phyloP scores from a whole-genome alignment of 2,888 invertebrate genomes.

The Agrotis ipsilon region DNA sequence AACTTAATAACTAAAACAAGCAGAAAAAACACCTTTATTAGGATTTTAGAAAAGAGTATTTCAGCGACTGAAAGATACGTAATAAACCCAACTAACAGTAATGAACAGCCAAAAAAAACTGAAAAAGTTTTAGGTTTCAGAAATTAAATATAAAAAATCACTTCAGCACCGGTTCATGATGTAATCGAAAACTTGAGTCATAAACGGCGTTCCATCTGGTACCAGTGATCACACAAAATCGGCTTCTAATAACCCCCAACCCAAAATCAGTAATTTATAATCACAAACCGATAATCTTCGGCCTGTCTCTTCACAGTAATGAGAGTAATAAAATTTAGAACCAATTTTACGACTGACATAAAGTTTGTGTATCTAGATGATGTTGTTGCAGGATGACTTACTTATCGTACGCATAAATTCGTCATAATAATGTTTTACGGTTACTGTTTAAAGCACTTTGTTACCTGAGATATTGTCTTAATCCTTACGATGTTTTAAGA shows the following conservation, averaged over 20 bases:
- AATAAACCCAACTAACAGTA: constrained; percentile 9
- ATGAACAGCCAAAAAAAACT: constrained; percentile 1
- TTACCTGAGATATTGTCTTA: constrained; percentile 53
- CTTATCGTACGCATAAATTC: constrained; percentile 65
- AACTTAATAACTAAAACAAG: background rate
- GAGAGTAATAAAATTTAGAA: constrained; percentile 73
- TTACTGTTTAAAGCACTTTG: constrained; percentile 52
- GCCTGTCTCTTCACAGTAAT: constrained; percentile 55
- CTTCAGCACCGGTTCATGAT: background rate
- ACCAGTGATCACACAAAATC: constrained; percentile 26
- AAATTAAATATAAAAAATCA: background rate
- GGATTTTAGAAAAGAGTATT: background rate
- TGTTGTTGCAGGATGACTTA: constrained; percentile 60
- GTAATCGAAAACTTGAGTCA: constrained; percentile 2
- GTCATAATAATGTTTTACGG: constrained; percentile 61
- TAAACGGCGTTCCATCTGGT: constrained; percentile 6
- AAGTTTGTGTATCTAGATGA: constrained; percentile 69
- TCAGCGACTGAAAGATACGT: background rate
- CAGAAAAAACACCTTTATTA: background rate
- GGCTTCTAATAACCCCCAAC: constrained; percentile 31
- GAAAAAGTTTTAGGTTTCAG: background rate
- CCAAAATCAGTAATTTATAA: constrained; percentile 60
- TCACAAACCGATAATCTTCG: constrained; percentile 61
- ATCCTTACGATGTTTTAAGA: constrained; percentile 16
- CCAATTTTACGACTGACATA: constrained; percentile 70